Evolutionary conservation across 2,888 invertebrate species (phyloP).

Genomic region (Nemapogon koenigi): DNA sequence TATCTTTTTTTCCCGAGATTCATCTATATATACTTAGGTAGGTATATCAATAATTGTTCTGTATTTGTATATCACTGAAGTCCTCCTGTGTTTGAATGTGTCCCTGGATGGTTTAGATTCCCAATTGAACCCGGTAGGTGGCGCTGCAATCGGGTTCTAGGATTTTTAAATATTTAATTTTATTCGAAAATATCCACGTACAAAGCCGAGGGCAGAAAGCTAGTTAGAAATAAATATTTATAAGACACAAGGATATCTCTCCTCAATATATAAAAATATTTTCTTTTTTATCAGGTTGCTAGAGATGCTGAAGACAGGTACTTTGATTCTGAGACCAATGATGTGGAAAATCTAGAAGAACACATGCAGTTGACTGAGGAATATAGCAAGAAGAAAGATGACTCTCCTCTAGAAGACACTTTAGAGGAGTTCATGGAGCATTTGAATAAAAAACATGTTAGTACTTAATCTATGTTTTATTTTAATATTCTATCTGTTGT

Average conservation of each 20-base stretch:
- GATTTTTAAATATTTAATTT: too few species aligned
- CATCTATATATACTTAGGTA: too few species aligned
- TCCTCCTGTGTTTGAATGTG: too few species aligned
- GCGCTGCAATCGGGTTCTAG: too few species aligned
- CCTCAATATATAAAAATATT: neutral
- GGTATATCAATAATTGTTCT: too few species aligned
- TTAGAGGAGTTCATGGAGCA: constrained; percentile 77
- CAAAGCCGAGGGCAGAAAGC: too few species aligned
- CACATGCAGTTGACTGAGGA: constrained; percentile 45
- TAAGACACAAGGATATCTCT: neutral
- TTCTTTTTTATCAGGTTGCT: constrained; percentile 21
- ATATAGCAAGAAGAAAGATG: constrained; percentile 28
- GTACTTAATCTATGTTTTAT: neutral
- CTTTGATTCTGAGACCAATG: constrained; percentile 84
- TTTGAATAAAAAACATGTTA: constrained; percentile 37
- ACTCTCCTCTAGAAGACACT: constrained; percentile 63
- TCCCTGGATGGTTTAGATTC: too few species aligned
- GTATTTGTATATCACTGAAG: too few species aligned
- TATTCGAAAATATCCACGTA: too few species aligned
- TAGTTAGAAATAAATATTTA: neutral
- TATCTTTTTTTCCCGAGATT: too few species aligned
- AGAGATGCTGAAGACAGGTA: constrained; percentile 91
- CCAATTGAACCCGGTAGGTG: too few species aligned
- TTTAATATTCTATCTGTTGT: too few species aligned
- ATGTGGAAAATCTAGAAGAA: constrained; percentile 48